Base-by-base conservation (phyloP, 1,140 invertebrate species). In the Formica selysi region DNA sequence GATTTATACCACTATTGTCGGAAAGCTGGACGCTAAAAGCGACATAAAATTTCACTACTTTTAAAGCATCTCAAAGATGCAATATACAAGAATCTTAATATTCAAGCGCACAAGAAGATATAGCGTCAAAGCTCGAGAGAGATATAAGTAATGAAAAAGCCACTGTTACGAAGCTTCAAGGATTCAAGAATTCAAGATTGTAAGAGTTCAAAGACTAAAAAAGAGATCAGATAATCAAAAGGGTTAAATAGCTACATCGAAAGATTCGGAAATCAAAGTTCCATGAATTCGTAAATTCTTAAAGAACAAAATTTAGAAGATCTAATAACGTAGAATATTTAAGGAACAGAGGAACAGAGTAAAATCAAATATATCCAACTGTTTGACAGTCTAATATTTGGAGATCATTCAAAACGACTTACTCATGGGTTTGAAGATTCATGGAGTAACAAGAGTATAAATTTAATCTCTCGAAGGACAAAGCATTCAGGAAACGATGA, bases 221-320 rank as follows among this genome's bases (percentile, higher is more conserved):
- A 1, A 32, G 32, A 32, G 51, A 22, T 41, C 3, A 1, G 16
- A 22, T 51, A 70, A 41, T 80, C 65, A 16, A n/a, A 19, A 41
- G 22, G 29, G 11, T 51, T 79, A 62, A 36, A 5, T 41, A 16
- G 26, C 29, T 51, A 48, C 13, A 67, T 79, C 41, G 29, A 79
- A 57, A 1, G 65, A 41, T 70, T 80, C 22, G 19, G 26, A 70
- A 80, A 80, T 59, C 64, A 29, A 80, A 80, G 36, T 80, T 70
- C 8, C 36, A 16, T 10, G 3, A 22, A 80, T 22, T 38, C 10
- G 44, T n/a, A 32, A 54, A 19, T 13, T 68, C 22, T 51, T 51
- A 8, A 41, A 57, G 64, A 70, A 26, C 16, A 36, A 70, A 70
- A 19, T 76, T 76, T 41, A n/a, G 13, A 16, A 22, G 8, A 11